A percentile compares a stretch with the other conserved stretches of the same genome.
These are phyloP conservation scores for Catocala nupta DNA, from an alignment of 2,888 invertebrate species.

Conservation along the genomic window DNA sequence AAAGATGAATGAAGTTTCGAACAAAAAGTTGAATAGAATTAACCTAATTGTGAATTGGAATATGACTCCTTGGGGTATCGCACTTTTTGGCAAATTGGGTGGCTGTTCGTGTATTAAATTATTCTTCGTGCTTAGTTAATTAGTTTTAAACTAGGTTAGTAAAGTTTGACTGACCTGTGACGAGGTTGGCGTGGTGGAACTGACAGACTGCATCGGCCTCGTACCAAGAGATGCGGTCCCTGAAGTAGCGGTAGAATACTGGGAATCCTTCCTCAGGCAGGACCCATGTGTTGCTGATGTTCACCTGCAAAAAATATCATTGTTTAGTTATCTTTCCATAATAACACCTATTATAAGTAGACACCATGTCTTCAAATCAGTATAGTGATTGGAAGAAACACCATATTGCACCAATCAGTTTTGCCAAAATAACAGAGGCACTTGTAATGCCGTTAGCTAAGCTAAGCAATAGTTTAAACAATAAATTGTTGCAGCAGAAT, in stretches of 20 bases:
- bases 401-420: too few relatives aligned
- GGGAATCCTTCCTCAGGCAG: conserved; percentile 93
- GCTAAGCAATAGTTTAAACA: too few relatives aligned
- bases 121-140: conserved; percentile 6
- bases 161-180: conserved; percentile 89
- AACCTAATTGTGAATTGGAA: conserved; percentile 21
- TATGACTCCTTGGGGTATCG: conserved; percentile 4
- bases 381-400: too few relatives aligned
- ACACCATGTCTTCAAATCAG: too few relatives aligned
- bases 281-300: conserved; percentile 94
- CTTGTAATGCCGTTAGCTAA: too few relatives aligned
- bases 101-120: neutral
- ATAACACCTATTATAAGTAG: too few relatives aligned
- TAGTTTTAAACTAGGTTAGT: conserved; percentile 15
- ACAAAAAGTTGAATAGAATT: conserved; percentile 23
- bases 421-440: too few relatives aligned
- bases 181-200: conserved; percentile 93
- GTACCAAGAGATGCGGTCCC: conserved; percentile 94
- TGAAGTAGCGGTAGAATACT: conserved; percentile 94
- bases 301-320: conserved; percentile 86
- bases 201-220: conserved; percentile 94
- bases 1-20: conserved; percentile 49
- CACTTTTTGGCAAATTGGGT: conserved; percentile 11
- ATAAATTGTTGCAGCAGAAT: too few relatives aligned
- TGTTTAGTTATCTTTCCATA: too few relatives aligned